Evolutionary conservation across 2,113 vertebrate species (phyloP).

Genomic region (Castor canadensis): DNA sequence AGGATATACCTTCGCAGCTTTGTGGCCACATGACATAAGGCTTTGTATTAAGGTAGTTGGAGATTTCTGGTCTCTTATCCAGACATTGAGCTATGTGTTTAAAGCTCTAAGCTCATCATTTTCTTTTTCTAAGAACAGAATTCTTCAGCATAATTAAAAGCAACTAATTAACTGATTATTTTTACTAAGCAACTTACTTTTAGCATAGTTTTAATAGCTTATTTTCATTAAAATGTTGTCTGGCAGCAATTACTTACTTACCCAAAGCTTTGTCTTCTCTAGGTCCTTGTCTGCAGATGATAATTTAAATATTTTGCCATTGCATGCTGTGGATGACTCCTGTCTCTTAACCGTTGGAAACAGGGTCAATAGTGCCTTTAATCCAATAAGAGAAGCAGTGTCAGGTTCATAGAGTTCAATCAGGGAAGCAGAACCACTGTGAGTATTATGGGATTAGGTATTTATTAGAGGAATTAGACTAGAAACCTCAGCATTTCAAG

Average conservation of each 20-base stretch:
- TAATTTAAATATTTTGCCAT: conserved; percentile 16
- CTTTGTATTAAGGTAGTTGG: neutral
- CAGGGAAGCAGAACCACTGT: neutral
- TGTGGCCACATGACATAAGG: neutral
- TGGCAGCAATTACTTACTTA: neutral
- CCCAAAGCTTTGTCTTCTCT: neutral
- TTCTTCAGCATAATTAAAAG: neutral
- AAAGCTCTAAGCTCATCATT: conserved; percentile 5
- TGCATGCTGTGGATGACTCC: neutral
- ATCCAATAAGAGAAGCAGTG: neutral
- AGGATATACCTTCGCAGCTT: neutral
- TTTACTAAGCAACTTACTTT: neutral
- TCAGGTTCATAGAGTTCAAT: conserved; percentile 27
- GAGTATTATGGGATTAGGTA: neutral
- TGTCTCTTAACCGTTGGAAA: neutral
- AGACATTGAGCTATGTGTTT: neutral
- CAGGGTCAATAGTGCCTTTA: conserved; percentile 2
- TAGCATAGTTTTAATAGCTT: neutral
- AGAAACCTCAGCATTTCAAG: conserved; percentile 6
- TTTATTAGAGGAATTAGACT: conserved; percentile 4
- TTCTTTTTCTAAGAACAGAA: neutral
- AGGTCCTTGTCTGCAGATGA: neutral
- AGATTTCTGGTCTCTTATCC: neutral
- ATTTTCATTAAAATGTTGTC: neutral
- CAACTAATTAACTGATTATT: neutral